Evolutionary conservation across 2,797 vertebrate genomes (phyloP).

Genomic region (Mormyrops boulengeri): DNA sequence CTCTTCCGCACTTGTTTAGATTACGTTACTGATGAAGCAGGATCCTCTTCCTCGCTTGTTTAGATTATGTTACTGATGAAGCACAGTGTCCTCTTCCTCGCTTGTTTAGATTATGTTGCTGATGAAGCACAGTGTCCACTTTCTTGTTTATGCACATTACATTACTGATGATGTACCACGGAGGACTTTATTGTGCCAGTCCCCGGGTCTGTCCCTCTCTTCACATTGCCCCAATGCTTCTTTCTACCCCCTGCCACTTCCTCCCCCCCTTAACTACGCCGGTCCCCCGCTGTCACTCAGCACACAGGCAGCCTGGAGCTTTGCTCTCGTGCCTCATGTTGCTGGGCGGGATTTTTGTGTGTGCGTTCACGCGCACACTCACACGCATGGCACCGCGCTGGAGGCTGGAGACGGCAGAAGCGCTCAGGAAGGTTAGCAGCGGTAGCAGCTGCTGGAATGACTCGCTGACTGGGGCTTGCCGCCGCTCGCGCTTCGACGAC

Average conservation of each 20-base stretch:
- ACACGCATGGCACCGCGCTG: background rate
- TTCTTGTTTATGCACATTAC: background rate
- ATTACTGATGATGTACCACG: background rate
- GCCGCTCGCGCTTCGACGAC: background rate
- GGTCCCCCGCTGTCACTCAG: background rate
- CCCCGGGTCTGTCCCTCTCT: background rate
- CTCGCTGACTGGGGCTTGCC: slow-evolving; percentile 2
- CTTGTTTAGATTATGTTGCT: background rate
- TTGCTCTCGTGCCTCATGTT: background rate
- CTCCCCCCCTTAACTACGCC: background rate
- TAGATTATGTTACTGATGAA: background rate
- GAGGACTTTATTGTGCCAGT: background rate
- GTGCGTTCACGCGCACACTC: background rate
- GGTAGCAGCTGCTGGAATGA: background rate
- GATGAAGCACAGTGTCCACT: background rate
- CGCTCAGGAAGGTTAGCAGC: background rate
- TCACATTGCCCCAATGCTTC: background rate
- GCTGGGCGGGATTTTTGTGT: background rate
- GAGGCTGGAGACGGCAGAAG: background rate
- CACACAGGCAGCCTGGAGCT: background rate
- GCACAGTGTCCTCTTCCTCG: background rate
- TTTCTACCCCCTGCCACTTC: background rate
- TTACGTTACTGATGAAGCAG: background rate
- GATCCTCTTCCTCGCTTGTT: background rate
- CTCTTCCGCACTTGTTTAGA: background rate